Evolutionary conservation across 1,140 invertebrate species (phyloP), one percentile per base, ranked within the genome.

Genomic region (Drosophila fuyamai): DNA sequence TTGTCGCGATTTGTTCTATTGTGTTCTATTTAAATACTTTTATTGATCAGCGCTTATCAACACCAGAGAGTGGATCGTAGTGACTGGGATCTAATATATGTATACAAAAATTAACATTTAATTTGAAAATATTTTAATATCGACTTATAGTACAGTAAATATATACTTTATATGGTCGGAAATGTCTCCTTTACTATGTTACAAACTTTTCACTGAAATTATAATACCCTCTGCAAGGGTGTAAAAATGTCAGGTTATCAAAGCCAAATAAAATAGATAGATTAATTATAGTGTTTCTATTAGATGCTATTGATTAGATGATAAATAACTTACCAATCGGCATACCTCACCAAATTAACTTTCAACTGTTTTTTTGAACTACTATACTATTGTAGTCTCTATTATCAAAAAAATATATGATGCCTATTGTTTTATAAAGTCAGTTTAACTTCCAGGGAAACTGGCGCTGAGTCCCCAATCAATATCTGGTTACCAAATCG

Each of bases 41-140:
- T 16, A 53, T 65, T 66, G 65, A 66, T 44, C 38, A 3, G n/a
- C 29, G 23, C 18, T 65, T 44, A 65, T 53, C 47, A 36, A 53
- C 18, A 8, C 27, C 7, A 61, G 5, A 14, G 35, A 48, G 13
- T 4, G 0, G 0, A 0, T 0, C 0, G 35, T n/a, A 27, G 57
- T 61, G n/a, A 41, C 57, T 57, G 60, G 12, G 23, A 8, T 12
- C 32, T 0, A 13, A 14, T 9, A 59, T 12, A 5, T 7, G 4
- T 40, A 0, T 27, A 27, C 1, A 12, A 27, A 12, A 14, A 4
- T 0, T n/a, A 38, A 8, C 4, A 10, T 1, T 0, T 1, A n/a
- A 23, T 1, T 32, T 32, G 18, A 23, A 23, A 23, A 23, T 23
- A 23, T 2, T 23, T 23, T 23, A 23, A 23, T 23, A 23, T 23